phyloP scores from a whole-genome alignment of 1,140 invertebrate genomes.

The Metopolophium dirhodum region DNA sequence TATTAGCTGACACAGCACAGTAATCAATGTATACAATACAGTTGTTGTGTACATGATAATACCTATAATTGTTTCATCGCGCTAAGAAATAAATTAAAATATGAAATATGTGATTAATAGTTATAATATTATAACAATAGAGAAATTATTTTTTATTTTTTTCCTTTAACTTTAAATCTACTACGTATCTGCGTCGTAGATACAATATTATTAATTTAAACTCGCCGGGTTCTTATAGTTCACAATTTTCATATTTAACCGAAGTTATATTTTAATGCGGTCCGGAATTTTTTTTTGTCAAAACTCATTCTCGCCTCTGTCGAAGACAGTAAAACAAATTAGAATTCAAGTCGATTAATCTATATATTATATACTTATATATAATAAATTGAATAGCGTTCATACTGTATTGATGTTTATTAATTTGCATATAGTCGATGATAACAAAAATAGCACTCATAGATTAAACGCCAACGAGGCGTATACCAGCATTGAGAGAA shows the following conservation, averaged over 20 bases:
- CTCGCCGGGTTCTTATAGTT: neutral
- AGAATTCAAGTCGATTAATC: neutral
- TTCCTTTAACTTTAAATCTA: neutral
- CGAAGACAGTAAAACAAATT: neutral
- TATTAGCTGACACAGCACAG: neutral
- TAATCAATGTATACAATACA: neutral
- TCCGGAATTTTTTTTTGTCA: neutral
- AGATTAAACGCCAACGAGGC: neutral
- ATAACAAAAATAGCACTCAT: slow-evolving; percentile 6
- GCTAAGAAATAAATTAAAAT: neutral
- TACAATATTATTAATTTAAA: neutral
- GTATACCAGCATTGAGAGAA: neutral
- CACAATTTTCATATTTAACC: neutral
- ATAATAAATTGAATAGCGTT: neutral
- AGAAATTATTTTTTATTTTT: neutral
- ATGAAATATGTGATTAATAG: neutral
- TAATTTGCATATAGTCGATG: neutral
- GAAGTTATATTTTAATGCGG: neutral
- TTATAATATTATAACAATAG: neutral
- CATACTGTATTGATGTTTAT: neutral
- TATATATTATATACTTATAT: neutral
- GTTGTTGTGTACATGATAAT: neutral
- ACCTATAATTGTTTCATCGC: neutral
- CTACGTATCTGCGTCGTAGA: neutral
- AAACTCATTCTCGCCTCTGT: neutral